Conservation (phyloP, 2,113 vertebrate species). For the Axis porcinus region DNA sequence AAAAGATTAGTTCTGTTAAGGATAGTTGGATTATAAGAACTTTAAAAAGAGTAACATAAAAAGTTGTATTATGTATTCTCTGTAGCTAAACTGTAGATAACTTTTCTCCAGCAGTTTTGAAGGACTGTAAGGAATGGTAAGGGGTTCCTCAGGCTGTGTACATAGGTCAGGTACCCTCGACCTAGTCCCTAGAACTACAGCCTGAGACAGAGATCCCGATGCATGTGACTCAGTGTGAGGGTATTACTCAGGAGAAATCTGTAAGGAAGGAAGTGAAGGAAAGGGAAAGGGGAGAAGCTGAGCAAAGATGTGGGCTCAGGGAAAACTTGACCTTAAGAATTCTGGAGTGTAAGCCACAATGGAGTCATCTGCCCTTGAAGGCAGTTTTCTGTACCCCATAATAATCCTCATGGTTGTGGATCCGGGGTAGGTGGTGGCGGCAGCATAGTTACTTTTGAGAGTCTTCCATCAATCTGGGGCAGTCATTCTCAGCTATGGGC, state of each 20-base stretch:
- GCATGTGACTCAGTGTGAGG: not conserved
- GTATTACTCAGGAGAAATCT: not conserved
- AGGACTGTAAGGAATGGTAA: not conserved
- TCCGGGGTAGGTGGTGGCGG: not conserved
- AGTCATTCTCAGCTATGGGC: not conserved
- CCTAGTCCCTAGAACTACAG: not conserved
- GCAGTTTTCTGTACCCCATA: not conserved
- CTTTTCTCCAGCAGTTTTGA: not conserved
- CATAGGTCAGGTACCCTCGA: not conserved
- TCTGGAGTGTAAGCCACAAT: not conserved
- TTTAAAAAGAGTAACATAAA: not conserved
- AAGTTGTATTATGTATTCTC: not conserved
- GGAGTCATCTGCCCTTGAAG: not conserved
- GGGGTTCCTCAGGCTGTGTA: not conserved
- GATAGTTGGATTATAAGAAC: not conserved
- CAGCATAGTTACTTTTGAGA: not conserved
- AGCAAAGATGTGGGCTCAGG: not conserved
- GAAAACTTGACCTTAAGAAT: not conserved
- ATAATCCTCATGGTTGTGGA: not conserved
- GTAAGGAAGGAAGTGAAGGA: not conserved
- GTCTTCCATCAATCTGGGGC: not conserved
- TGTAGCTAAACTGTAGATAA: not conserved
- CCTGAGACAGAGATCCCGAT: not conserved
- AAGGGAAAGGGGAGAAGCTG: not conserved
- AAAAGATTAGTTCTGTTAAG: not conserved